These are phyloP conservation scores for Onychomys leucogaster DNA, from an alignment of 2,797 vertebrate genomes.

Conservation along the genomic window DNA sequence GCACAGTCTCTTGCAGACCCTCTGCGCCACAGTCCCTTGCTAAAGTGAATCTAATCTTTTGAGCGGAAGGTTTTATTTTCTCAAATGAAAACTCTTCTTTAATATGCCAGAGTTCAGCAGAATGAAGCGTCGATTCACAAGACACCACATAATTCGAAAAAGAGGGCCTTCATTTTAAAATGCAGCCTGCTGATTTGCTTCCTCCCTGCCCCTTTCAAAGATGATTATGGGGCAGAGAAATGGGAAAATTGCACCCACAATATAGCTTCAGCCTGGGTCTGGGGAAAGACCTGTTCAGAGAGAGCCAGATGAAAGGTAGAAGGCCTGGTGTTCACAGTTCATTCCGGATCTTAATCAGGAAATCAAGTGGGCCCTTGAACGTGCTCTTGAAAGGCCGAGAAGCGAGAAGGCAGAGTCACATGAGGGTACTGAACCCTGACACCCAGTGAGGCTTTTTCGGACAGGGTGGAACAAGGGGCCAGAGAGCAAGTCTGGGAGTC, in stretches of 20 bases:
- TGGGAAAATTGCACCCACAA: neutral
- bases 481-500: neutral
- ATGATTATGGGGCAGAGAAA: neutral
- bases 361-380: neutral
- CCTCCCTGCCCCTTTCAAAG: too few relatives aligned
- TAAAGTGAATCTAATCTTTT: constrained; percentile 5
- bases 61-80: neutral
- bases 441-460: neutral
- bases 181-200: neutral
- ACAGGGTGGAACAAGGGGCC: neutral
- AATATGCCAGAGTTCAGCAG: neutral
- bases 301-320: neutral
- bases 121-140: constrained; percentile 37
- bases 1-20: neutral
- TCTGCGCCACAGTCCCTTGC: neutral
- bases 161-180: constrained; percentile 1
- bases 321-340: neutral
- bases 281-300: neutral
- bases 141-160: neutral
- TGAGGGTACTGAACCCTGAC: neutral
- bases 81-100: constrained; percentile 24
- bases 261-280: neutral
- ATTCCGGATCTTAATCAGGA: neutral
- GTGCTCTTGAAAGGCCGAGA: neutral
- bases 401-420: neutral